Base-by-base conservation (phyloP, 2,888 invertebrate genomes). In the Lycaena phlaeas region DNA sequence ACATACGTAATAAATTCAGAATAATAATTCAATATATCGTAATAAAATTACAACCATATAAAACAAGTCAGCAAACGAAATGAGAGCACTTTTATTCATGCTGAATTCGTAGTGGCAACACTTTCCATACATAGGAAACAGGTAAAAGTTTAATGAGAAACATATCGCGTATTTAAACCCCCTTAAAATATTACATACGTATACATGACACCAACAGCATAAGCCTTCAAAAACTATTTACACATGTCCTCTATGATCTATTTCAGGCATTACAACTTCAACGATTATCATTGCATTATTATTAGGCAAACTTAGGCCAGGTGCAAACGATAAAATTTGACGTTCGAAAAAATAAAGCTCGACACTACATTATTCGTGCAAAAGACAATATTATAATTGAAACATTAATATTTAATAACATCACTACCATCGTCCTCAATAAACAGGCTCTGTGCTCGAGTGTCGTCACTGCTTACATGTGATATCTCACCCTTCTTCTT, bases 401-500 rank as follows among this genome's bases (percentile, higher is more conserved):
- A 37, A 27, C 12, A 43, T 14, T 18, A 44, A 30, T 44, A 43
- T 31, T 18, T 52, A 46, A 52, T 44, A 54, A 44, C 56, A 50
- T 59, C 59, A 70, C 54, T 78, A 79, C 77, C 76, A 60, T 75
- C 68, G 46, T 78, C 73, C 45, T 71, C 68, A 46, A 59, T 55
- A 66, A 55, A 66, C 49, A 61, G 61, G 54, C 58, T 63, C 55
- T 68, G 71, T 53, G 52, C 61, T 46, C 64, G 67, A 58, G 55
- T 61, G 46, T 65, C 71, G 50, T 67, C 72, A 52, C 68, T 52
- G 69, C 62, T 61, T 61, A 72, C 59, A 68, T 70, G 71, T 52
- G 67, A 56, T 51, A 74, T 64, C 49, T 70, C 78, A 65, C 67
- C 67, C 68, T 70, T 82, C 68, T 78, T 81, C 81, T 69, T 81